Evolutionary conservation across 2,113 vertebrate genomes (phyloP), one percentile per base, ranked within the genome.

Genomic region (Orientallactaga bullata): DNA sequence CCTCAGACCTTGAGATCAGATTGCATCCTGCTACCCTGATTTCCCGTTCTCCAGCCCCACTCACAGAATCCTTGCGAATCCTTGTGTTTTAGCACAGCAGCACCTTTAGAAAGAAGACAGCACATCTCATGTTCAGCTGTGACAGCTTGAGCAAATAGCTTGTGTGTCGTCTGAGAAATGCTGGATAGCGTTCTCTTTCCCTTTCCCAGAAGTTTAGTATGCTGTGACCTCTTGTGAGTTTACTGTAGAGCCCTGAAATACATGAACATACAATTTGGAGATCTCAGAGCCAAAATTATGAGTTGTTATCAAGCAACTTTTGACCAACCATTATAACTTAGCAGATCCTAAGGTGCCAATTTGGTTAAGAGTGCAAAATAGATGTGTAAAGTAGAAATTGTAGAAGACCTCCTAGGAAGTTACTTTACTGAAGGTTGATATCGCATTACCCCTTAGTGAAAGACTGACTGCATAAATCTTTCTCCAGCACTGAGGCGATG

Each of bases 21-120:
- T 28, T 35, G 35, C n/a, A 55, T 73, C 30, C 51, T 81, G 74
- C 28, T 77, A 63, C 51, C 71, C 37, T 60, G 28, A 66, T 89
- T 91, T 92, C 74, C 58, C 92, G 21, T 77, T 83, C 79, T 30
- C 23, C 7, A 5, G 89, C 78, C 37, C 77, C 91, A 60, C 93
- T 72, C 28, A 28, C 6, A 66, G 58, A 86, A 55, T 37, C 61
- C 35, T 89, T 92, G 71, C 61, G 58, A 86, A 55, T 37, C 61
- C 35, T 89, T 92, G 71, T 63, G 73, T 86, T 93, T 91, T 72
- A 47, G 5, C 42, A 47, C 42, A 47, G 42, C 42, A 68, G 66
- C 82, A 88, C 26, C 89, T 92, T 95, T 78, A 47, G 61, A 65
- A 91, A 93, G 73, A 83, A 83, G 90, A 42, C 21, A 74, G 18